Base-by-base conservation (phyloP, 2,888 invertebrate species). In the Ferrisia virgata region DNA sequence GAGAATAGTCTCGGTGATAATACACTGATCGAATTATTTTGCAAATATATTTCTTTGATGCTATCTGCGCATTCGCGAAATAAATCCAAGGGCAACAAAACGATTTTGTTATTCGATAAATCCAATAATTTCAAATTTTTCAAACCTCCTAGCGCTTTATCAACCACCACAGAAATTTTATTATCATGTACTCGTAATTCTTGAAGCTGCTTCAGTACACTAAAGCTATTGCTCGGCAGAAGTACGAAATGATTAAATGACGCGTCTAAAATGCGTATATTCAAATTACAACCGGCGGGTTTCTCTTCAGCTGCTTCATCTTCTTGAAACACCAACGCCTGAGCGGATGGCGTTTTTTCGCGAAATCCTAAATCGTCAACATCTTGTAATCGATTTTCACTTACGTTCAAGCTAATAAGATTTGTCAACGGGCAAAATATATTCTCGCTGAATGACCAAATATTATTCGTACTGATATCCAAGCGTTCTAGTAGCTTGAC, bases 1-100 rank as follows among this genome's bases (percentile, higher is more conserved):
- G 94, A 92, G 88, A 97, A 95, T 84, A 97, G 91, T 86, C 94
- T 94, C 0, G 95, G 94, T 86, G 96, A 94, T 86, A 97, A 91
- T 72, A 94, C 94, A 88, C 94, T 93, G 87, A 97, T 94, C 28
- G 96, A 95, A 91, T 97, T 97, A 89, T 96, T 96, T 89, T 96
- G 95, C 88, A 96, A 90, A 89, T 96, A 94, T 88, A 97, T 93
- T 90, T 96, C 96, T 89, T 94, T 95, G 87, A 97, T 93, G 85
- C 93, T 92, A 86, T 92, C 92, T 82, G 92, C 91, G 87, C 93
- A 92, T 89, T 96, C 95, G 88, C 92, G 91, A 88, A 97, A 96
- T 86, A 97, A 90, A 88, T 94, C 94, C 86, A 94, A 93, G 69
- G 97, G 97, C 86, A 98, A 91, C 82, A 95, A 94, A 53, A 94